These are phyloP conservation scores for Ametastegia equiseti DNA, from an alignment of 2,888 invertebrate species.

Conservation along the genomic window DNA sequence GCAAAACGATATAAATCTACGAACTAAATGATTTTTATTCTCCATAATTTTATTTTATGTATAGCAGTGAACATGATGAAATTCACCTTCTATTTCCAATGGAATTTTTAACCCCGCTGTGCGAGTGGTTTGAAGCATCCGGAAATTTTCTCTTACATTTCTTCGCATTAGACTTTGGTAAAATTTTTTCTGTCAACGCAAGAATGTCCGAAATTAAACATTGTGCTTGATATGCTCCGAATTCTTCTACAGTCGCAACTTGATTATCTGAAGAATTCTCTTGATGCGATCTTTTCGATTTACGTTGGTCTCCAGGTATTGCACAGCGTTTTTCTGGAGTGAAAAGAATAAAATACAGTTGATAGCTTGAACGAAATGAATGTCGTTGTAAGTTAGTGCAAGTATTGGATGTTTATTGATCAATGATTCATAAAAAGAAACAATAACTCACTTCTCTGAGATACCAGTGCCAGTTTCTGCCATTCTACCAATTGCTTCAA, in stretches of 20 bases:
- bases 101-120: neutral
- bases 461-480: slow-evolving; percentile 1
- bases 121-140: neutral
- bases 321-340: neutral
- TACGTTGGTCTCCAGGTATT: neutral
- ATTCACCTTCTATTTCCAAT: neutral
- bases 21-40: neutral
- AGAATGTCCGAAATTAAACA: slow-evolving; percentile 9
- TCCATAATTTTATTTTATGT: neutral
- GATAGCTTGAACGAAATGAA: neutral
- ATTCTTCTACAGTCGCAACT: neutral
- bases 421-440: neutral
- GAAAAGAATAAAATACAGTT: neutral
- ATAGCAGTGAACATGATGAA: neutral
- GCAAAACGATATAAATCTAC: neutral
- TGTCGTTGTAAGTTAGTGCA: neutral
- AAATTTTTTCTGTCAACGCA: neutral
- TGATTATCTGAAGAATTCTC: neutral
- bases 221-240: neutral
- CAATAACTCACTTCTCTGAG: neutral
- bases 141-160: neutral
- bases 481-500: slow-evolving; percentile 16
- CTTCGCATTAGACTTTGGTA: neutral
- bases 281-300: neutral
- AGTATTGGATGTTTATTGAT: neutral